Evolutionary conservation across 92 coral and sea anemone species (phyloP).

Genomic region (Actinernus sp.): DNA sequence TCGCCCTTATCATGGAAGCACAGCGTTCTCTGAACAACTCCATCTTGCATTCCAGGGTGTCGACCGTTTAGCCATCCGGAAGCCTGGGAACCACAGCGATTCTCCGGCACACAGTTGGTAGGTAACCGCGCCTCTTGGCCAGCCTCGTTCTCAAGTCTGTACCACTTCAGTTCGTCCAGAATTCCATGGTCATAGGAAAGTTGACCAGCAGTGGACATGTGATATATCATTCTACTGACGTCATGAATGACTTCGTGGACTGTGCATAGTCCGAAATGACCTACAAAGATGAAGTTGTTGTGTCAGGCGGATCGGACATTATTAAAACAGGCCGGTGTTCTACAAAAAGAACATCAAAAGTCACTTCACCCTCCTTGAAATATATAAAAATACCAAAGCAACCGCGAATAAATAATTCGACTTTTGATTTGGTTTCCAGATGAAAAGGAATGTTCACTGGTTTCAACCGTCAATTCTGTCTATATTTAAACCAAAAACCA

Average conservation of each 20-base stretch:
- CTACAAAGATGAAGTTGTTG: not conserved
- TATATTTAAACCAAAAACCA: too few species aligned
- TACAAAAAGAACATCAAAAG: too few species aligned
- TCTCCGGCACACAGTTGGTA: conserved; percentile 1
- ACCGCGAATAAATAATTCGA: too few species aligned
- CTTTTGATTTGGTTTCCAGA: too few species aligned
- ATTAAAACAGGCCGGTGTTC: too few species aligned
- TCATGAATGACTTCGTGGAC: not conserved
- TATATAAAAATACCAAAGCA: too few species aligned
- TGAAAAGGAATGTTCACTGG: too few species aligned
- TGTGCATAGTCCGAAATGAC: not conserved
- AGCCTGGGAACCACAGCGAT: conserved; percentile 16
- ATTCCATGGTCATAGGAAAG: not conserved
- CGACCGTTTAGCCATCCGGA: conserved; percentile 24
- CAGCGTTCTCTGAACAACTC: conserved; percentile 16
- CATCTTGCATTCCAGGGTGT: conserved; percentile 15
- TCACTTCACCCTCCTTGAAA: too few species aligned
- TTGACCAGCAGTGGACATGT: not conserved
- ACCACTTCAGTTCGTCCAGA: not conserved
- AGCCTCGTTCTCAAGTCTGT: not conserved
- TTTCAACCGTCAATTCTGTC: too few species aligned
- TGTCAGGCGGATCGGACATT: too few species aligned
- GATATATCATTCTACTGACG: not conserved
- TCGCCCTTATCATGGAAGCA: conserved; percentile 11
- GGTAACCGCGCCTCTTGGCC: too few species aligned